A percentile compares a stretch with the other conserved stretches of the same genome.
Evolutionary conservation across 1,140 invertebrate genomes (phyloP).

Genomic region (Spodoptera litura): DNA sequence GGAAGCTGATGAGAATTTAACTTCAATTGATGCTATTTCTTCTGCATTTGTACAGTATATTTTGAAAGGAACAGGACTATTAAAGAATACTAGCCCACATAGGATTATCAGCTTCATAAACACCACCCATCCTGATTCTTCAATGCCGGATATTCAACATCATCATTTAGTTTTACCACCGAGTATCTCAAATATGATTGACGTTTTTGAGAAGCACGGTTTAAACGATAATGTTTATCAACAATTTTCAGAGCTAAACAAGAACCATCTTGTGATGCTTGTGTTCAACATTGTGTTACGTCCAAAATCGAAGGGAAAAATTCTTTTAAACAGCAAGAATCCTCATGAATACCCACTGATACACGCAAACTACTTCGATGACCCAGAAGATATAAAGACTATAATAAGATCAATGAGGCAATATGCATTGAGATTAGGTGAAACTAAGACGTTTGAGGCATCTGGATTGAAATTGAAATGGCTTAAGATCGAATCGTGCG

Average conservation of each 20-base stretch:
- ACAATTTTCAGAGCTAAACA: constrained; percentile 63
- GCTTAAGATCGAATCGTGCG: constrained; percentile 76
- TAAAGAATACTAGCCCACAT: constrained; percentile 56
- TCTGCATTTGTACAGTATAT: constrained; percentile 54
- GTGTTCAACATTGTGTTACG: constrained; percentile 81
- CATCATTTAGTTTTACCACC: constrained; percentile 63
- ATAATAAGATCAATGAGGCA: constrained; percentile 86
- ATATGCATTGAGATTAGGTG: constrained; percentile 76
- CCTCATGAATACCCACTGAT: constrained; percentile 88
- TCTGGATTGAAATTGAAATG: constrained; percentile 71
- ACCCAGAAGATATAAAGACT: constrained; percentile 85
- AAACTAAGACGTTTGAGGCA: constrained; percentile 82
- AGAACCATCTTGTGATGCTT: constrained; percentile 75
- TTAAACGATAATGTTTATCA: constrained; percentile 58
- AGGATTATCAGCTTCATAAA: constrained; percentile 65
- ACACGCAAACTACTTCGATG: constrained; percentile 89
- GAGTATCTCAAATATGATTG: constrained; percentile 54
- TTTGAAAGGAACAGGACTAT: constrained; percentile 54
- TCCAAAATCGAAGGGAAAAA: constrained; percentile 87
- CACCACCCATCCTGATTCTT: constrained; percentile 57
- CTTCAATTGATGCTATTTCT: constrained; percentile 50
- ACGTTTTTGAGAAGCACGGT: constrained; percentile 58
- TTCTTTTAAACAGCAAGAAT: constrained; percentile 87
- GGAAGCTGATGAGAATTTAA: constrained; percentile 51
- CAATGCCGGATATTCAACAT: constrained; percentile 64